Evolutionary conservation across 1,140 invertebrate genomes (phyloP), one percentile per base, ranked within the genome.

Genomic region (Panonychus citri): DNA sequence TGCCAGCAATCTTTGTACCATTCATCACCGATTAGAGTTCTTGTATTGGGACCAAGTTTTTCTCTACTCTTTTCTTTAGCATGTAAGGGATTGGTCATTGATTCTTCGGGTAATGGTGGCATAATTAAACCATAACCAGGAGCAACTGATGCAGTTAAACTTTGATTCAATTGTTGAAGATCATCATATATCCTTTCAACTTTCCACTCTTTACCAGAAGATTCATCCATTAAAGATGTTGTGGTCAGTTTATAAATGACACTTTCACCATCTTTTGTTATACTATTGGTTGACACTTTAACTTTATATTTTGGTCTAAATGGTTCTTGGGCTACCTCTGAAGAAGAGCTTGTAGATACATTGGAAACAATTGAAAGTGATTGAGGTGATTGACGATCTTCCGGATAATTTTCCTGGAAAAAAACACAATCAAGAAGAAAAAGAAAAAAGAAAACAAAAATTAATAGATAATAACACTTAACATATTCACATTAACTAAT

Each of bases 161-260:
- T 69, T 58, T 73, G 71, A 40, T 73, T 67, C 15, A 73, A 61
- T 66, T 70, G 72, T 59, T 72, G 70, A 59, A 73, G 64, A 61
- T 73, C 71, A 61, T 73, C 71, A 65, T 68, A 72, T 43, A 67
- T 60, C 28, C 71, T 62, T 13, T 30, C 25, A 1, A 51, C 49
- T n/a, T 17, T 51, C 28, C 28, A 26, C 27, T 51, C 17, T 12
- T 24, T 15, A 4, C 46, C 13, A 24, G 3, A 19, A 10, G 24
- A 17, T 15, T 51, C 49, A 12, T 27, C 28, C n/a, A 13, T 7
- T 19, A 51, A 30, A 7, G 49, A 51, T n/a, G 15, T 51, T 12
- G 25, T 51, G 3, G 15, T 12, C 1, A 51, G 2, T 1, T 24
- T 51, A 19, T 51, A 51, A 7, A 27, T 28, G 12, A 27, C 24